A percentile compares a stretch with the other conserved stretches of the same genome.
Conservation (phyloP, 2,888 invertebrate species). For the Ochropleura leucogaster region DNA sequence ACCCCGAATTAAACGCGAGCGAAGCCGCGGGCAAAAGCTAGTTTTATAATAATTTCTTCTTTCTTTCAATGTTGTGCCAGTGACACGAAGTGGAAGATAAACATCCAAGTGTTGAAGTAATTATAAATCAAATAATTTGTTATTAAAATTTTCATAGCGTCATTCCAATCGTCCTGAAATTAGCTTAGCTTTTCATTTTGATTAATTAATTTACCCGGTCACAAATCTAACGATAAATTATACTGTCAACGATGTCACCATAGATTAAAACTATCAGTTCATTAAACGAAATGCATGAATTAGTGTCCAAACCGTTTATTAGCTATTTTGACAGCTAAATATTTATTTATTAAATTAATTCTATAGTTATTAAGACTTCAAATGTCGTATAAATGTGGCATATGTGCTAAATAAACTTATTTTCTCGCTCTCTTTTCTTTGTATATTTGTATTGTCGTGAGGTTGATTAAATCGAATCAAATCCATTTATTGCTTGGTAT, state of each 20-base stretch:
- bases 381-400: not conserved
- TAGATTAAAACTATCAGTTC: not conserved
- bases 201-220: not conserved
- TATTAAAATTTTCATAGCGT: not conserved
- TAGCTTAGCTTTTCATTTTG: not conserved
- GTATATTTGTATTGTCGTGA: too few species aligned
- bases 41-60: too few species aligned
- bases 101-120: not conserved
- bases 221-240: conserved; percentile 4
- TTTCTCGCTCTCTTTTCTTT: too few species aligned
- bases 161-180: not conserved
- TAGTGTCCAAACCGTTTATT: conserved; percentile 1
- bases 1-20: too few species aligned
- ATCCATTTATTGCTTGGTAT: too few species aligned
- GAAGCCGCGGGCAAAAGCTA: too few species aligned
- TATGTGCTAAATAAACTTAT: too few species aligned
- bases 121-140: not conserved
- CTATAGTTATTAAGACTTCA: not conserved
- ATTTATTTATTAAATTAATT: not conserved
- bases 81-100: too few species aligned
- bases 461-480: too few species aligned
- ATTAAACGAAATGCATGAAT: conserved; percentile 4
- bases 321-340: not conserved
- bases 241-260: not conserved
- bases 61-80: too few species aligned